Evolutionary conservation across 2,113 vertebrate species (phyloP).

Genomic region (Anhinga anhinga): DNA sequence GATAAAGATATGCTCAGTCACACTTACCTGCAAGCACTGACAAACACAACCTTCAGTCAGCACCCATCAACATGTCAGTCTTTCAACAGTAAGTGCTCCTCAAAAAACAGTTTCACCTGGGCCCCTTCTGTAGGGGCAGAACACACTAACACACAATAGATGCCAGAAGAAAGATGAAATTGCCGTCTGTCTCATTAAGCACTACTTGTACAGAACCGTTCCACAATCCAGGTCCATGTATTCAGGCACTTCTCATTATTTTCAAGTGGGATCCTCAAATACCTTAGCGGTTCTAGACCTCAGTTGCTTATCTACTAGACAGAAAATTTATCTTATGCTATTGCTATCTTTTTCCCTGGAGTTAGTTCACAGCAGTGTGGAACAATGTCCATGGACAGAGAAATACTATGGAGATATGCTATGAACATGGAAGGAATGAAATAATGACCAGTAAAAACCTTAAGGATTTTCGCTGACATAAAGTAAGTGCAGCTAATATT

Average conservation of each 20-base stretch:
- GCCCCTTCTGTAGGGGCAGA: not conserved
- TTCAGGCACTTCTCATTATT: not conserved
- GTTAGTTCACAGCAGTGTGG: not conserved
- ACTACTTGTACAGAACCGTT: not conserved
- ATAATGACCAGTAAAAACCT: not conserved
- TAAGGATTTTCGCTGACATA: not conserved
- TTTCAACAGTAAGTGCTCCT: not conserved
- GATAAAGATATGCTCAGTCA: not conserved
- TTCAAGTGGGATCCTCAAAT: not conserved
- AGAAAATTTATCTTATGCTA: not conserved
- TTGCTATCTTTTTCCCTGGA: not conserved
- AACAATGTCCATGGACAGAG: not conserved
- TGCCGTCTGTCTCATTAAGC: not conserved
- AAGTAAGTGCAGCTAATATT: not conserved
- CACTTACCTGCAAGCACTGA: not conserved
- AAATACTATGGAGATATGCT: not conserved
- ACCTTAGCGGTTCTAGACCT: not conserved
- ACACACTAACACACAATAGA: not conserved
- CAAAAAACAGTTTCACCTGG: not conserved
- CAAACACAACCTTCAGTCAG: not conserved
- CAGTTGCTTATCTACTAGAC: not conserved
- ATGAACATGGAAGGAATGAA: not conserved
- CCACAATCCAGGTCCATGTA: not conserved
- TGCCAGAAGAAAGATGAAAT: not conserved
- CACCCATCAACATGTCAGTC: not conserved